Evolutionary conservation across 2,797 vertebrate species (phyloP).

Genomic region (Ctenopoma kingsleyae): DNA sequence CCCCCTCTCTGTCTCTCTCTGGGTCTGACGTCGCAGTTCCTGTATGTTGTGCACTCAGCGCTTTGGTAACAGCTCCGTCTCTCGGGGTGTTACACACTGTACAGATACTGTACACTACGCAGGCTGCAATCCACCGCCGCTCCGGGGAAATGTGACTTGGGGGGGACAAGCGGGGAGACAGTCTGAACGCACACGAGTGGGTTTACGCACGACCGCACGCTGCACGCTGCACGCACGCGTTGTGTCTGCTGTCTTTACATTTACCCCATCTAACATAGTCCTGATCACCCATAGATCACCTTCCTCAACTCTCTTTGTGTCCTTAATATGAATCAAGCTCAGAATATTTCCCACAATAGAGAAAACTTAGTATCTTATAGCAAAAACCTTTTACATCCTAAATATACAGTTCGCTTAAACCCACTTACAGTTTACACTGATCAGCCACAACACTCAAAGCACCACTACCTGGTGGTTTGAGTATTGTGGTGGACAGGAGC

Average conservation of each 20-base stretch:
- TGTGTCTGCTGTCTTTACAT: not conserved
- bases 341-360: no score
- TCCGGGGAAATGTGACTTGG: conserved; percentile 13
- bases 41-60: conserved; percentile 49
- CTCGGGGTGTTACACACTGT: not conserved
- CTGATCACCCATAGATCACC: no score
- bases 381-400: not conserved
- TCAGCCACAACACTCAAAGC: no score
- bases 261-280: no score
- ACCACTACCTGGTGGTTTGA: no score
- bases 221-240: no score
- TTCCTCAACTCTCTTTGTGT: not conserved
- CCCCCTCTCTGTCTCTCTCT: conserved; percentile 3
- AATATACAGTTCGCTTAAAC: no score
- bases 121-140: not conserved
- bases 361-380: not conserved
- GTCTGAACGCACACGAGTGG: not conserved
- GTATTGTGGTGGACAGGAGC: no score
- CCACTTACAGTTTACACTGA: no score
- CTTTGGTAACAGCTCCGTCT: conserved; percentile 38
- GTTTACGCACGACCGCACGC: not conserved
- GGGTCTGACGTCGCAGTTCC: conserved; percentile 61
- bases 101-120: not conserved
- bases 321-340: no score
- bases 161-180: not conserved